Percentiles rank a stretch among this genome's conserved stretches.
Evolutionary conservation across 2,888 invertebrate species (phyloP).

Genomic region (Agrotis ipsilon): DNA sequence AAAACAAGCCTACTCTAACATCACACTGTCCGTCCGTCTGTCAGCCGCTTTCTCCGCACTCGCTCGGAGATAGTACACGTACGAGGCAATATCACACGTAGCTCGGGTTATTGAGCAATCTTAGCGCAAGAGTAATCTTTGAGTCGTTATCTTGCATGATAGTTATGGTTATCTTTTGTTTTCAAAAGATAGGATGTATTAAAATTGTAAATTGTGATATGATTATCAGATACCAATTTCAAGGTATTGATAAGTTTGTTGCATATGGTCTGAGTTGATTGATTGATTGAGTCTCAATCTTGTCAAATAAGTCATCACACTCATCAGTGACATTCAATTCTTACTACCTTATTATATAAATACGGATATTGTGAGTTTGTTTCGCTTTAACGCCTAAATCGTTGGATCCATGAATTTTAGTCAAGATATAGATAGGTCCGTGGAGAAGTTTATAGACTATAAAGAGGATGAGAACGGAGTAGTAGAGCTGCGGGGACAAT

Average conservation of each 20-base stretch:
- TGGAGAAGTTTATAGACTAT: too few species aligned
- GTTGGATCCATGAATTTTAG: too few species aligned
- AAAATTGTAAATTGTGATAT: slow-evolving; percentile 3
- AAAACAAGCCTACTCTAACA: slow-evolving; percentile 10
- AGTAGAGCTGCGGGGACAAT: too few species aligned
- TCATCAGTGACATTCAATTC: too few species aligned
- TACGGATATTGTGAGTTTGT: too few species aligned
- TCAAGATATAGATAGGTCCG: too few species aligned
- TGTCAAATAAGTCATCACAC: neutral
- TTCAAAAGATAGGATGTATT: slow-evolving; percentile 2
- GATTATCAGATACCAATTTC: slow-evolving; percentile 6
- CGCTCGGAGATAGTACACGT: slow-evolving; percentile 37
- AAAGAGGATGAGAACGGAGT: too few species aligned
- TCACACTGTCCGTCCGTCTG: slow-evolving; percentile 9
- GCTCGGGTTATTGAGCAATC: slow-evolving; percentile 21
- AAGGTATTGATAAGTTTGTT: neutral
- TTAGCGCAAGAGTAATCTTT: neutral
- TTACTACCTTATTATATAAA: too few species aligned
- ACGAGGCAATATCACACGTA: slow-evolving; percentile 20
- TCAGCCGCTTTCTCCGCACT: slow-evolving; percentile 39
- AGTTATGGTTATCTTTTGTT: neutral
- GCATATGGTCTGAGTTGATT: neutral
- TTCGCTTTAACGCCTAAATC: too few species aligned
- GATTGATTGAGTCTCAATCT: neutral
- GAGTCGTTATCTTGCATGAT: slow-evolving; percentile 5